phyloP scores from a whole-genome alignment of 2,113 vertebrate genomes.

The Crotalus viridis region DNA sequence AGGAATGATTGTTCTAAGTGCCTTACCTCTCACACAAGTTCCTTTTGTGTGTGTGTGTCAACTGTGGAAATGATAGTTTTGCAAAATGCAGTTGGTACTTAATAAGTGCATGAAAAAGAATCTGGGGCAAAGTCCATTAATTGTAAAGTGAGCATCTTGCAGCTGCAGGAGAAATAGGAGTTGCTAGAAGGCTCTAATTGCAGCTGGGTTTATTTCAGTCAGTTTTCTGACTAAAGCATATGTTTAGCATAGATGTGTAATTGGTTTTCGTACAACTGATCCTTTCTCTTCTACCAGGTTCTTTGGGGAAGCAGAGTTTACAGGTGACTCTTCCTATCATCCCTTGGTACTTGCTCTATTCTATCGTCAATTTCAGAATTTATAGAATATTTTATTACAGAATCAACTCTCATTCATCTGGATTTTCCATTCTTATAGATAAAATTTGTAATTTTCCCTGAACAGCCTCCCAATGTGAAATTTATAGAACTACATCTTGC shows the following conservation, averaged over 20 bases:
- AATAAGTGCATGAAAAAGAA: neutral
- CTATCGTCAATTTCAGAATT: neutral
- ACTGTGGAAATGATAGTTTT: neutral
- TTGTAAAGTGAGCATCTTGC: neutral
- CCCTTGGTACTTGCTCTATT: neutral
- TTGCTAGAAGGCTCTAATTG: neutral
- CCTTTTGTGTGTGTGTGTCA: neutral
- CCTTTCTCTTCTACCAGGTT: neutral
- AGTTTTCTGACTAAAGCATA: neutral
- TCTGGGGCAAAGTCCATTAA: neutral
- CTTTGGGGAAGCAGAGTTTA: neutral
- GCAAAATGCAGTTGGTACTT: neutral
- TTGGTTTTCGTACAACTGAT: neutral
- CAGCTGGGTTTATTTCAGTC: neutral
- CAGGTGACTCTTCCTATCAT: neutral
- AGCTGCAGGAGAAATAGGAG: neutral
- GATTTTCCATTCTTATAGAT: neutral
- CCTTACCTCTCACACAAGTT: neutral
- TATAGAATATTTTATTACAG: neutral
- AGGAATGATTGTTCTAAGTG: neutral
- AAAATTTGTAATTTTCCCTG: neutral
- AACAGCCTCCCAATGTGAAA: neutral
- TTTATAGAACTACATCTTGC: neutral
- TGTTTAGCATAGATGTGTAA: neutral
- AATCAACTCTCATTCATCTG: neutral